Base-by-base conservation (phyloP, 2,888 invertebrate genomes). In the Ceraclea dissimilis region DNA sequence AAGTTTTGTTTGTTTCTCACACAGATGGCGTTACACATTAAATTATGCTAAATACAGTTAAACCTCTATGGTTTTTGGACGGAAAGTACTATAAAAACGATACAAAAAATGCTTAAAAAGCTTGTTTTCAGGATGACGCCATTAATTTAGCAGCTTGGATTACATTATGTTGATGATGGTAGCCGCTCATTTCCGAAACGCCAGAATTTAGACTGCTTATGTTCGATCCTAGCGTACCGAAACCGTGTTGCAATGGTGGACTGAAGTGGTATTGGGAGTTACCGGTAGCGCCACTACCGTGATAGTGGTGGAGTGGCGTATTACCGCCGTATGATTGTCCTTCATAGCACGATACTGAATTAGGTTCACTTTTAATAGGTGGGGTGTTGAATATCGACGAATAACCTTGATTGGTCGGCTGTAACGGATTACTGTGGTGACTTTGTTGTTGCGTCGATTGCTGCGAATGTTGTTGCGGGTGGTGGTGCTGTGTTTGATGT, bases 141-240 rank as follows among this genome's bases (percentile, higher is more conserved):
- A 90, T 87, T 61, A 90, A 76, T 70, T 90, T 90, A 56, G 90
- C 88, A 58, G 90, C 87, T 60, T 88, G 88, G 43, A 89, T 88
- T 62, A 90, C 89, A 74, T 89, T 89, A 68, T 90, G 88, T 69
- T 90, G 90, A 72, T 90, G 90, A 68, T 89, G 86, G 72, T 88
- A 88, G 22, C 88, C 86, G 60, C 80, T 80, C 63, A 84, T 79
- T 62, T 88, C 88, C 48, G 80, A 74, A 51, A 76, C 76, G 56
- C 75, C 75, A 39, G 61, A 63, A 62, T 56, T 71, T 2, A 62
- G 52, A 11, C 55, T 44, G 68, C 62, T 67, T 67, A 62, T 72
- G 69, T 63, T 59, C 8, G 57, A 52, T 21, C 58, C 57, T 21
- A 76, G 68, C 0, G 76, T 54, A 43, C 59, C 59, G 52, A 63